Base-by-base conservation (phyloP, 2,888 invertebrate species). In the Cryptops parisi region DNA sequence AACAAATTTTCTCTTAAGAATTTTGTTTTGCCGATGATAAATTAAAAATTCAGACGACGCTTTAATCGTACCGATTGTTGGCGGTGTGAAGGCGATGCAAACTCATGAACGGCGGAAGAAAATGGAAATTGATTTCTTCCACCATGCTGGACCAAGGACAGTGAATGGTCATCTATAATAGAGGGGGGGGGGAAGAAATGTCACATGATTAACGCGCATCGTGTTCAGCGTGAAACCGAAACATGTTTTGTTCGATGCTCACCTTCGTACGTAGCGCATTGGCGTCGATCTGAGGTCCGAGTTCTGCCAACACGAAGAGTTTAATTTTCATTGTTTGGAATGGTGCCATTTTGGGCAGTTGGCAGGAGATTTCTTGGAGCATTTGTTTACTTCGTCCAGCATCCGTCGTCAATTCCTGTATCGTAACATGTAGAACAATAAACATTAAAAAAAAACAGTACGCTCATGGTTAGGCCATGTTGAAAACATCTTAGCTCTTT, bases 51-150 rank as follows among this genome's bases (percentile, higher is more conserved):
- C n/a, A n/a, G n/a, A n/a, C n/a, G n/a, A n/a, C n/a, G n/a, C n/a
- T n/a, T n/a, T n/a, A 47, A 33, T 5, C 6, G 22, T 15, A 53
- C 55, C 53, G 74, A n/a, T 79, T 77, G 61, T 82, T 78, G 1
- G 84, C 83, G 0, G 93, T 90, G 56, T 89, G 83, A 15, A 94
- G 74, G 51, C 84, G 79, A 75, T 87, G 84, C 1, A 78, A 77
- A 0, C 84, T 78, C 60, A 78, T 77, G 67, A 94, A 78, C 1
- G 93, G 91, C 1, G 89, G 82, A 6, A 81, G 76, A 71, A 93
- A 90, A 63, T 82, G 79, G 3, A 91, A 72, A 1, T 78, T 76
- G 44, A 88, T 81, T 58, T 78, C 78, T n/a, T 63, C 48, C 26
- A 82, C 80, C 56, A 80, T 77, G 2, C 77, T 74, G 61, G 78